Evolutionary conservation across 2,888 invertebrate species (phyloP).

Genomic region (Andrena dorsata): DNA sequence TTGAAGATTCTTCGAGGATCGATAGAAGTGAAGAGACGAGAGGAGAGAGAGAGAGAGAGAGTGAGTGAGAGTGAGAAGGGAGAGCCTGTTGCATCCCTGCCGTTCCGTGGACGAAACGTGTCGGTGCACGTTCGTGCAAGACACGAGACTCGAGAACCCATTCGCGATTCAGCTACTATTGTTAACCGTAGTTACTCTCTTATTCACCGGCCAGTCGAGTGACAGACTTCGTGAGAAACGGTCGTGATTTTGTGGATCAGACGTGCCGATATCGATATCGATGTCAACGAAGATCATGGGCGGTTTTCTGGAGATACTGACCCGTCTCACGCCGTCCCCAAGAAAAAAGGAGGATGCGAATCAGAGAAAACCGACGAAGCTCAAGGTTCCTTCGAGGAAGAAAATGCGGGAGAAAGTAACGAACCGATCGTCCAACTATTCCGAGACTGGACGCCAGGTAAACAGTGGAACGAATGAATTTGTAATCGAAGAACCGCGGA

Average conservation of each 20-base stretch:
- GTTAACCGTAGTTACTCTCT: conserved; percentile 50
- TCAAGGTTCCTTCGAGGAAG: not conserved
- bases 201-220: conserved; percentile 50
- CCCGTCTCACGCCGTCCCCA: conserved; percentile 63
- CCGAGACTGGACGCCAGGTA: conserved; percentile 10
- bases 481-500: not conserved
- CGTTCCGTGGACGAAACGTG: conserved; percentile 47
- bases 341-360: conserved; percentile 5
- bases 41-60: too few relatives aligned
- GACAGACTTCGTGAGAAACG: conserved; percentile 10
- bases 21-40: not conserved
- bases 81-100: conserved; percentile 2
- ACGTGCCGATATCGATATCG: not conserved
- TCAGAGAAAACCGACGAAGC: not conserved
- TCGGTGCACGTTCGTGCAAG: conserved; percentile 50
- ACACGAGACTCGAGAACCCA: not conserved
- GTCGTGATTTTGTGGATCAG: not conserved
- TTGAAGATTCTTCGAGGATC: conserved; percentile 9
- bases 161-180: conserved; percentile 47
- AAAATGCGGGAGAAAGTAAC: not conserved
- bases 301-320: conserved; percentile 33
- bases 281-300: conserved; percentile 59
- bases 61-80: not conserved
- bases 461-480: not conserved
- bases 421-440: not conserved